Evolutionary conservation across 2,113 vertebrate genomes (phyloP), one percentile per base, ranked within the genome.

Genomic region (Tetraodon nigroviridis): DNA sequence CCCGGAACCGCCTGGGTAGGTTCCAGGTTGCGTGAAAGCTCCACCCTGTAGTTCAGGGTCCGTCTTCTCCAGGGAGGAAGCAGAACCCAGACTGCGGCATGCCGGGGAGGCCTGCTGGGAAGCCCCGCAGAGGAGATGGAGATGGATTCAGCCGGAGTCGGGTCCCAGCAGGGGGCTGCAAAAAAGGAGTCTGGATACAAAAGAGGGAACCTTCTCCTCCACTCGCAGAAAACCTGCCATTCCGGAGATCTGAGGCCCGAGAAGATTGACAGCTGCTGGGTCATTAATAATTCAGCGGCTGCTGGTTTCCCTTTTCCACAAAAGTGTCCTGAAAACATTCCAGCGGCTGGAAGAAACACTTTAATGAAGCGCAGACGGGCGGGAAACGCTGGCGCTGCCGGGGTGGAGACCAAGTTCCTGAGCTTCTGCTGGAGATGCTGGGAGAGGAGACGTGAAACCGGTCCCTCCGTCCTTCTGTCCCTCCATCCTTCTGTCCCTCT

Each of bases 81-180:
- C 93, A 94, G 87, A 92, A 91, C n/a, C 84, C 92, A 86, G 89
- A 92, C 0, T 91, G 90, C 0, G 73, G 88, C 0, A 69, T 90
- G n/a, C 88, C 93, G 41, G 93, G 92, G n/a, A 92, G 74, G 93
- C 57, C 85, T 95, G 74, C 87, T 95, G 82, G 95, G 95, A 66
- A 87, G 93, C 71, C 94, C 94, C 6, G 92, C 93, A 80, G 93
- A 95, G 67, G 93, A 96, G 78, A 94, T 92, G 0, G 92, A 94
- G 40, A 89, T 93, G 1, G 48, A 55, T 60, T 62, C 44, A 27
- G 16, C 50, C 76, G 70, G 68, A 75, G 71, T 78, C 29, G 57
- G 47, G 51, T 71, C 67, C 50, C 78, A 76, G 69, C 78, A 44
- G 69, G 78, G 55, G 48, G 67, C 59, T 24, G 10, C 18, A 65